phyloP scores from a whole-genome alignment of 2,797 vertebrate species.

The Myotis daubentonii region DNA sequence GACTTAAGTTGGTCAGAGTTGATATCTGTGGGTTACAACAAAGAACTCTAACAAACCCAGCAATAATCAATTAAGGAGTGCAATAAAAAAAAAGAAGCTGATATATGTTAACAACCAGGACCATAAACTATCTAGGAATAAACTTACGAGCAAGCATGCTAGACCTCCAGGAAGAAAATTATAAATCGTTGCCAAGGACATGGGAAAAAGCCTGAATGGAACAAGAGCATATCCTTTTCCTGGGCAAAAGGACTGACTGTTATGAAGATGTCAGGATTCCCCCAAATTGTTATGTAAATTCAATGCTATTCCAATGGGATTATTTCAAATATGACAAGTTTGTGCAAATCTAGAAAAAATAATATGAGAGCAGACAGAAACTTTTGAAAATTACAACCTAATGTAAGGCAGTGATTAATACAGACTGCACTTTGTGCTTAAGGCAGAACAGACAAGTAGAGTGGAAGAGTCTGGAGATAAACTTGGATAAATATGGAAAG shows the following conservation, averaged over 20 bases:
- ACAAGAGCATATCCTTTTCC: not conserved
- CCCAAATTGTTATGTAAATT: not conserved
- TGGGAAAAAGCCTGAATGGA: not conserved
- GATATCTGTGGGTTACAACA: constrained; percentile 46
- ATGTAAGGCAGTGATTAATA: not conserved
- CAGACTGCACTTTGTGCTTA: not conserved
- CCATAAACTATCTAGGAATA: constrained; percentile 55
- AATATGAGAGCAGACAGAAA: not conserved
- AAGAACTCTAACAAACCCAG: constrained; percentile 55
- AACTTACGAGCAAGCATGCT: constrained; percentile 4
- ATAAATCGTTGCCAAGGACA: not conserved
- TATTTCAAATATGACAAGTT: not conserved
- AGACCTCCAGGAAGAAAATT: constrained; percentile 45
- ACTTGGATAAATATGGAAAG: not conserved
- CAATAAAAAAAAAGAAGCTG: constrained; percentile 50
- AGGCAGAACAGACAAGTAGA: not conserved
- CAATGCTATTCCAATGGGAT: not conserved
- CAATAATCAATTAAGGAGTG: constrained; percentile 52
- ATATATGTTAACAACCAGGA: constrained; percentile 51
- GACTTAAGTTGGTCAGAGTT: not conserved
- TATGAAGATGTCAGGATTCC: not conserved
- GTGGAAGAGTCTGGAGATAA: not conserved
- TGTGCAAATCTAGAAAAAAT: not conserved
- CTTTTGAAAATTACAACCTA: not conserved
- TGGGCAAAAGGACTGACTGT: not conserved